A percentile compares a stretch with the other conserved stretches of the same genome.
phyloP scores from a whole-genome alignment of 1,140 invertebrate species.

The Polypedilum vanderplanki region DNA sequence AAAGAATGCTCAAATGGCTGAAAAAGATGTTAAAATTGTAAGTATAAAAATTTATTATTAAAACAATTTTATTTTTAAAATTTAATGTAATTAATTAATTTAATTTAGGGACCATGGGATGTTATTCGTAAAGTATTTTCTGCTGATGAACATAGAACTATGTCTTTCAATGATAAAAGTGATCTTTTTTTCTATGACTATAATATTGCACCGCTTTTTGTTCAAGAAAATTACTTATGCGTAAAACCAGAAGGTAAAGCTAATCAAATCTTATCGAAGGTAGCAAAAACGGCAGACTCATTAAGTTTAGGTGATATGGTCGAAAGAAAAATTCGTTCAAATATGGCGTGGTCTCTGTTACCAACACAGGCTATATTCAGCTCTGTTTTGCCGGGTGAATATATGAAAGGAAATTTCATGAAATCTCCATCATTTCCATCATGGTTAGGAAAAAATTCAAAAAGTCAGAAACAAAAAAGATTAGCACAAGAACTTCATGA shows the following conservation, averaged over 20 bases:
- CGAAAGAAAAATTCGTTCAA: slow-evolving; percentile 69
- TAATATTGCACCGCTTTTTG: slow-evolving; percentile 87
- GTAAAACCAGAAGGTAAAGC: slow-evolving; percentile 57
- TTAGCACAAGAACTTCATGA: slow-evolving; percentile 73
- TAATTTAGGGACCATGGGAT: slow-evolving; percentile 79
- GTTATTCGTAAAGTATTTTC: slow-evolving; percentile 85
- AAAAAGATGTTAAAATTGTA: slow-evolving; percentile 80
- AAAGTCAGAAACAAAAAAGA: slow-evolving; percentile 68
- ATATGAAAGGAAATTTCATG: slow-evolving; percentile 69
- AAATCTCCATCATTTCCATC: slow-evolving; percentile 82
- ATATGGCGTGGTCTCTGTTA: slow-evolving; percentile 81
- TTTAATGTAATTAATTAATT: no score
- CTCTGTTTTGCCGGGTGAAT: slow-evolving; percentile 81
- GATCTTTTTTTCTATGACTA: slow-evolving; percentile 98
- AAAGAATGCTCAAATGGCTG: slow-evolving; percentile 49
- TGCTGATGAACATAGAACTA: slow-evolving; percentile 69
- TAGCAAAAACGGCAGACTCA: slow-evolving; percentile 74
- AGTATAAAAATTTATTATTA: slow-evolving; percentile 32
- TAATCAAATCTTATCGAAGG: slow-evolving; percentile 54
- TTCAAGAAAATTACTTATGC: slow-evolving; percentile 93
- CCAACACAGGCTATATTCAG: slow-evolving; percentile 86
- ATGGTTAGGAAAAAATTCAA: slow-evolving; percentile 95
- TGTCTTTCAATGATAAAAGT: slow-evolving; percentile 78
- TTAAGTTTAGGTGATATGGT: slow-evolving; percentile 81
- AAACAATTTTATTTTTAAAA: no score